A percentile compares a stretch with the other conserved stretches of the same genome.
Conservation (phyloP, 1,140 invertebrate genomes). For the Drosophila subobscura region DNA sequence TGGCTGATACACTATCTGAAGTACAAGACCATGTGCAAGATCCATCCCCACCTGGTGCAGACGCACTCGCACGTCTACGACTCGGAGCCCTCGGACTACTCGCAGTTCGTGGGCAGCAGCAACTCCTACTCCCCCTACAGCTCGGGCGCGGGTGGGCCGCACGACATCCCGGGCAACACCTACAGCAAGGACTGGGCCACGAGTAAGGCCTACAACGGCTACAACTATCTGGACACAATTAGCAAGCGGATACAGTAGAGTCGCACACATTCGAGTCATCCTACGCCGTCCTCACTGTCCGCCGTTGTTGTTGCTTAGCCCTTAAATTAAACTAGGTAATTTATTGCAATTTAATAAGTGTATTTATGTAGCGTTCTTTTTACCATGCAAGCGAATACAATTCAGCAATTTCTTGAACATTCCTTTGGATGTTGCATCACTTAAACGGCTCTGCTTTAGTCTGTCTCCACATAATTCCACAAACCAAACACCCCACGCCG, state of each 20-base stretch:
- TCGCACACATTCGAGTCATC: conserved; percentile 26
- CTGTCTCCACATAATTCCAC: neutral
- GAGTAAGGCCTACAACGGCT: conserved; percentile 75
- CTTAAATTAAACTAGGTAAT: conserved; percentile 28
- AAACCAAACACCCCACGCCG: conserved; percentile 9
- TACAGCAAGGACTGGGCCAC: conserved; percentile 77
- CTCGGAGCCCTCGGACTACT: conserved; percentile 77
- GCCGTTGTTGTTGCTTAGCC: conserved; percentile 27
- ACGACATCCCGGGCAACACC: conserved; percentile 59
- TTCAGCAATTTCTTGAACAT: neutral
- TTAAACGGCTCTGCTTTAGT: neutral
- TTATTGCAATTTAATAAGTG: conserved; percentile 58
- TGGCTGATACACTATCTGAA: conserved; percentile 82
- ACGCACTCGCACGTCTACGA: conserved; percentile 81
- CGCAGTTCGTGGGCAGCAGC: conserved; percentile 75
- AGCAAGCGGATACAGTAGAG: conserved; percentile 70
- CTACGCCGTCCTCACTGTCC: conserved; percentile 16
- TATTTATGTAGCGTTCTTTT: conserved; percentile 34
- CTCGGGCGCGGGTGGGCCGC: conserved; percentile 35
- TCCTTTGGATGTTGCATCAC: too few species aligned
- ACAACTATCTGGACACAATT: conserved; percentile 79
- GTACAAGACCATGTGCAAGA: conserved; percentile 80
- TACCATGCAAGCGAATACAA: conserved; percentile 26
- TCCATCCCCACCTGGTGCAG: conserved; percentile 79
- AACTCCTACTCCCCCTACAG: conserved; percentile 63